These are phyloP conservation scores for Sinocyclocheilus anophthalmus DNA, from an alignment of 2,113 vertebrate species.

Conservation along the genomic window DNA sequence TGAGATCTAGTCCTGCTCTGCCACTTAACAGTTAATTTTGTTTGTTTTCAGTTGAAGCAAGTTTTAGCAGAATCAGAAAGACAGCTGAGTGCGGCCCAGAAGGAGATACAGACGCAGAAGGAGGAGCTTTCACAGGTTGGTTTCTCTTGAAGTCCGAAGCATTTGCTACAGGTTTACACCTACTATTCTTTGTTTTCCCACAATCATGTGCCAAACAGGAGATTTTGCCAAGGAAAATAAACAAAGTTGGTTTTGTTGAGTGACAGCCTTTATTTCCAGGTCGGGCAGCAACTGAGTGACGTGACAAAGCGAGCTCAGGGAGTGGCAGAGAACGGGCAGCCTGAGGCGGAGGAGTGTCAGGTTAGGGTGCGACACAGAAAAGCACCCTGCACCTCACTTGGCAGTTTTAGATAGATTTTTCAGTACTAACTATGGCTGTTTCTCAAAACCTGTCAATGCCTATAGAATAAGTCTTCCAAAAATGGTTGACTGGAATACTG, in stretches of 20 bases:
- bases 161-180: not conserved
- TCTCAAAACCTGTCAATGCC: not conserved
- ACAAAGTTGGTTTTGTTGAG: constrained; percentile 54
- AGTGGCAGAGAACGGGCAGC: constrained; percentile 73
- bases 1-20: not conserved
- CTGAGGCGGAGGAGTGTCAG: constrained; percentile 71
- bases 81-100: constrained; percentile 82
- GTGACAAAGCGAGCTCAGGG: constrained; percentile 76
- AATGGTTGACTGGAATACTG: not conserved
- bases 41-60: constrained; percentile 78
- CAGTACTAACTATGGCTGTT: not conserved
- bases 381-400: constrained; percentile 63
- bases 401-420: constrained; percentile 61
- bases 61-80: constrained; percentile 83
- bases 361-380: constrained; percentile 73
- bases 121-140: constrained; percentile 86
- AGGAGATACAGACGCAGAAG: constrained; percentile 84
- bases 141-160: not conserved
- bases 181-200: not conserved
- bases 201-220: not conserved
- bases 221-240: constrained; percentile 4
- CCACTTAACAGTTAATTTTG: not conserved
- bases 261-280: constrained; percentile 78
- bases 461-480: not conserved
- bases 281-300: constrained; percentile 86